Evolutionary conservation across 2,888 invertebrate genomes (phyloP).

Genomic region (Prosapia bicincta): DNA sequence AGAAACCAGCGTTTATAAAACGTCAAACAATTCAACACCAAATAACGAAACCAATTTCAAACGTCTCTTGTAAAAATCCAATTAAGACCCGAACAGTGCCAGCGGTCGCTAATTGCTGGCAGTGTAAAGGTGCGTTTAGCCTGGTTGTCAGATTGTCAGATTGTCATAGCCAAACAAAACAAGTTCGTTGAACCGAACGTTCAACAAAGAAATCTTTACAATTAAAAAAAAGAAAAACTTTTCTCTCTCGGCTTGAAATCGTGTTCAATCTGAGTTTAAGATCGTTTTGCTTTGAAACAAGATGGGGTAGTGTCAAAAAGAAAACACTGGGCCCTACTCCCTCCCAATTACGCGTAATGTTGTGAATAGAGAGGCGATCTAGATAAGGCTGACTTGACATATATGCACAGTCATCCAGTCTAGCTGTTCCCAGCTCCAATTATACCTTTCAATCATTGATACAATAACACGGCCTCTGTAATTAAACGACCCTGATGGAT

Average conservation of each 20-base stretch:
- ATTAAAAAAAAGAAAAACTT: neutral
- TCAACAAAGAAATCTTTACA: conserved; percentile 2
- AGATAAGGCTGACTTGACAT: neutral
- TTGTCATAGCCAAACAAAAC: neutral
- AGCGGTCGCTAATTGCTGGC: neutral
- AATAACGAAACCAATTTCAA: neutral
- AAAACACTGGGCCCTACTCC: neutral
- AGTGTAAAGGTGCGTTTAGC: neutral
- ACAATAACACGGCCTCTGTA: neutral
- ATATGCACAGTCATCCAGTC: neutral
- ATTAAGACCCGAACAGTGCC: neutral
- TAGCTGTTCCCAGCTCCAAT: neutral
- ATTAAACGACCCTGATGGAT: neutral
- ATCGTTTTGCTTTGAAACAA: conserved; percentile 16
- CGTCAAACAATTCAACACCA: neutral
- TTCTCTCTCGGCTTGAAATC: neutral
- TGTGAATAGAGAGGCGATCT: neutral
- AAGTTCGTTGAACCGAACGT: neutral
- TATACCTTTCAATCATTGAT: neutral
- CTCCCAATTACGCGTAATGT: neutral
- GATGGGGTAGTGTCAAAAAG: neutral
- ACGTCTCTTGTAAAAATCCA: neutral
- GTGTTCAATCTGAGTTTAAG: conserved; percentile 19
- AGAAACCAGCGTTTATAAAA: neutral
- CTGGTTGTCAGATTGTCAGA: neutral